Conservation (phyloP, 2,888 invertebrate species). For the Augiades crinisus region DNA sequence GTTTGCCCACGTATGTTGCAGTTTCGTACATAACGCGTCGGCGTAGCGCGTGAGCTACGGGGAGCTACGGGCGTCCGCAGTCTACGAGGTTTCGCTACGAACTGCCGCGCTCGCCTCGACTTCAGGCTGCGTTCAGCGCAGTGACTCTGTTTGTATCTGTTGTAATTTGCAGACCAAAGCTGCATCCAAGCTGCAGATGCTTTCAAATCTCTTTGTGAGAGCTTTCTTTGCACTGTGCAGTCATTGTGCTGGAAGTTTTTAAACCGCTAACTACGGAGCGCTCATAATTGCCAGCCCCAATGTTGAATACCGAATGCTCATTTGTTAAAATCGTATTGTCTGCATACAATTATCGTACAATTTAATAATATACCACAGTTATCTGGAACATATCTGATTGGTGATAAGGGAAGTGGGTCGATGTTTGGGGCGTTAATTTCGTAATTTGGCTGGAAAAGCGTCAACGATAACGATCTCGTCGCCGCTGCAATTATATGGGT, state of each 20-base stretch:
- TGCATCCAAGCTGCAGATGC: slow-evolving; percentile 72
- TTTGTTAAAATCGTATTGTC: slow-evolving; percentile 19
- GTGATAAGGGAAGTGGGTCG: slow-evolving; percentile 49
- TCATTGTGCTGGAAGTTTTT: slow-evolving; percentile 61
- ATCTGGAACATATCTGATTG: slow-evolving; percentile 30
- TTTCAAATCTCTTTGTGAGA: slow-evolving; percentile 71
- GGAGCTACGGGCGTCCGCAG: slow-evolving; percentile 60
- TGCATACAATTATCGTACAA: slow-evolving; percentile 15
- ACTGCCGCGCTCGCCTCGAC: slow-evolving; percentile 58
- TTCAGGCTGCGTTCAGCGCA: slow-evolving; percentile 48
- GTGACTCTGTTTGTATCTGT: slow-evolving; percentile 64
- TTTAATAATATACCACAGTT: slow-evolving; percentile 17
- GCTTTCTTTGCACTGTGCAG: slow-evolving; percentile 66
- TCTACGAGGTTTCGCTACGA: slow-evolving; percentile 58
- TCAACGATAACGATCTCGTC: slow-evolving; percentile 62
- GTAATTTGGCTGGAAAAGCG: slow-evolving; percentile 59
- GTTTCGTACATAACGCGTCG: slow-evolving; percentile 69
- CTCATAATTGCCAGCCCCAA: slow-evolving; percentile 43
- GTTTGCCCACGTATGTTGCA: slow-evolving; percentile 58
- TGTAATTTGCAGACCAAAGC: slow-evolving; percentile 72
- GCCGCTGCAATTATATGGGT: slow-evolving; percentile 61
- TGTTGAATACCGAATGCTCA: slow-evolving; percentile 23
- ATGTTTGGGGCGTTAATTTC: slow-evolving; percentile 49
- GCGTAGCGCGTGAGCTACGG: slow-evolving; percentile 56
- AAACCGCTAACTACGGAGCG: slow-evolving; percentile 45